Base-by-base conservation (phyloP, 2,797 vertebrate genomes). In the Pipistrellus kuhlii region DNA sequence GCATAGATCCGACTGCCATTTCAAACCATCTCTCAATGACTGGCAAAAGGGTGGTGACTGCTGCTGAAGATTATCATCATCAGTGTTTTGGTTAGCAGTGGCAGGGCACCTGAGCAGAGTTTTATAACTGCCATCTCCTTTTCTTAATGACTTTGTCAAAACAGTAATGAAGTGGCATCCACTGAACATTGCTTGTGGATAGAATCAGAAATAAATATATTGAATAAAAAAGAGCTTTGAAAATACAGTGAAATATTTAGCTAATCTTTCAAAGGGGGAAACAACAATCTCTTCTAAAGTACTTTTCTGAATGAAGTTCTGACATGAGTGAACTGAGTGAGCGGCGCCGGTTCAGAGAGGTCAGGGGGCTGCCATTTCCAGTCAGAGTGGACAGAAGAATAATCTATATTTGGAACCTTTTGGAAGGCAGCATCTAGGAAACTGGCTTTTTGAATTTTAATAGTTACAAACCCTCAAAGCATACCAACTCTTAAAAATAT, bases 141-240 rank as follows among this genome's bases (percentile, higher is more conserved):
- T 44, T 64, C 30, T 44, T 94, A 85, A 44, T 73, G 66, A 55
- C 57, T 84, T 81, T 62, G 80, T 66, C 48, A 59, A 32, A 75
- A 13, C 73, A 32, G 57, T 68, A 59, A 75, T 53, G 44, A 12
- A 41, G 23, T n/a, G 44, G 32, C 2, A 20, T 73, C 71, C 71
- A 78, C 8, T 55, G 38, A 93, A 5, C 18, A 90, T 75, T 85
- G 38, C 32, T 81, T 72, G 55, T 55, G 4, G 14, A 11, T 27
- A 68, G 57, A 85, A 44, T 82, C 18, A 30, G 18, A 87, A 86
- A 77, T 53, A 92, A 57, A 77, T 27, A 38, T 17, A 44, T 8
- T 48, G 57, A 93, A 71, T 88, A 87, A 18, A 71, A 69, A 94
- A 78, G 14, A 77, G 5, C 17, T 77, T 92, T 81, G 68, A 72